A percentile compares a stretch with the other conserved stretches of the same genome.
Evolutionary conservation across 2,888 invertebrate species (phyloP).

Genomic region (Sipunculus nudus): DNA sequence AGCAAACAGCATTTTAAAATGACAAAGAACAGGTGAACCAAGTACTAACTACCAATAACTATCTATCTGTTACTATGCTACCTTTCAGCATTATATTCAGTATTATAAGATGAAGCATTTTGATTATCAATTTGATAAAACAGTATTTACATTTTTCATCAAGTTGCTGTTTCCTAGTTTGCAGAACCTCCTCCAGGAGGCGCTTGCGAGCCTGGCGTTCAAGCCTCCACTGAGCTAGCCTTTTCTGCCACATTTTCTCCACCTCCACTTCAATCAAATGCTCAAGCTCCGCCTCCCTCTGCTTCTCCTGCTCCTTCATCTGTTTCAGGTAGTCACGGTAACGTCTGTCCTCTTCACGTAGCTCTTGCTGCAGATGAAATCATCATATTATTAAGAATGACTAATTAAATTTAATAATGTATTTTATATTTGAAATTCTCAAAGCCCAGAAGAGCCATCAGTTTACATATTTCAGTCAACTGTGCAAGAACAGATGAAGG

Average conservation of each 20-base stretch:
- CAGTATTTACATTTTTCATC: conserved; percentile 58
- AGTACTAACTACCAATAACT: too few species aligned
- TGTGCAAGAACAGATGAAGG: too few species aligned
- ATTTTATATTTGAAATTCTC: too few species aligned
- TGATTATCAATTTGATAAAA: neutral
- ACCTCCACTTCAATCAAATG: conserved; percentile 58
- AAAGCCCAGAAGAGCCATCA: too few species aligned
- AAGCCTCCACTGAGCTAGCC: conserved; percentile 57
- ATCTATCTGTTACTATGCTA: too few species aligned
- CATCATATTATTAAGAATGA: too few species aligned
- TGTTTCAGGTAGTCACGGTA: conserved; percentile 61
- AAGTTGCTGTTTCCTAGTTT: conserved; percentile 54
- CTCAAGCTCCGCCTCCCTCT: conserved; percentile 60
- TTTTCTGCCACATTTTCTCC: conserved; percentile 65
- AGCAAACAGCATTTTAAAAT: too few species aligned
- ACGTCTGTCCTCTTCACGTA: conserved; percentile 59
- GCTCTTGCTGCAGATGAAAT: conserved; percentile 59
- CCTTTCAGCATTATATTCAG: too few species aligned
- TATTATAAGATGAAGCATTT: too few species aligned
- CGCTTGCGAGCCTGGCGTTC: conserved; percentile 60
- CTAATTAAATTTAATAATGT: too few species aligned
- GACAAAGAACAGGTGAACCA: too few species aligned
- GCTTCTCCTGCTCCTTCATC: conserved; percentile 56
- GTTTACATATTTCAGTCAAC: too few species aligned
- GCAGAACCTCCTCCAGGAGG: conserved; percentile 59